Evolutionary conservation across 2,113 vertebrate genomes (phyloP), one percentile per base, ranked within the genome.

Genomic region (Oncorhynchus mykiss): DNA sequence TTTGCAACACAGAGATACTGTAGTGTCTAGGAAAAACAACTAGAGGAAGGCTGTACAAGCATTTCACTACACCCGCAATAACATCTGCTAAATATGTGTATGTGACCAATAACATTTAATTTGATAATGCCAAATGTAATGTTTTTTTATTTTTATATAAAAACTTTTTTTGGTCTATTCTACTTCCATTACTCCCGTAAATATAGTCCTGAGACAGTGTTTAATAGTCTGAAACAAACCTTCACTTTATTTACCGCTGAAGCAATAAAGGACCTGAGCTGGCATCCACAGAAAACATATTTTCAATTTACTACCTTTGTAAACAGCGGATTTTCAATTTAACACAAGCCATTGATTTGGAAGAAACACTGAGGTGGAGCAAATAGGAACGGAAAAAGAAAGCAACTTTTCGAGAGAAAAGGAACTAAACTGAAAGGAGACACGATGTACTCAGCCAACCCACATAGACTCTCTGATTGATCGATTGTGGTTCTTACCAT

Each of bases 11-110:
- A 66, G 22, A 62, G 60, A 27, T 24, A 64, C 6, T 8, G n/a
- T 11, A 27, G n/a, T 24, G 2, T 24, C n/a, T 24, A 14, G 25
- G 0, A 72, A 80, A 73, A 77, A 71, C 76, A 81, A 80, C 27
- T 59, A 66, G 25, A 9, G 65, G 84, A 66, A 60, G 34, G 75
- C 64, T 11, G 25, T 70, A 24, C 6, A 62, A 22, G 24, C 34
- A 34, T 34, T 34, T 34, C 34, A 34, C 34, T 34, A 34, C 6
- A 34, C 1, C 91, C 90, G 83, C 31, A 91, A 90, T n/a, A n/a
- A 20, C n/a, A 64, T n/a, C 8, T 20, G 16, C 16, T 16, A 59
- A 16, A 59, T 20, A 59, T 34, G 34, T 34, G 34, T 34, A 34
- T 7, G 34, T 34, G 34, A 34, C 6, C 34, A 34, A 34, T 34